phyloP scores from a whole-genome alignment of 2,888 invertebrate species.

The Latheticus oryzae region DNA sequence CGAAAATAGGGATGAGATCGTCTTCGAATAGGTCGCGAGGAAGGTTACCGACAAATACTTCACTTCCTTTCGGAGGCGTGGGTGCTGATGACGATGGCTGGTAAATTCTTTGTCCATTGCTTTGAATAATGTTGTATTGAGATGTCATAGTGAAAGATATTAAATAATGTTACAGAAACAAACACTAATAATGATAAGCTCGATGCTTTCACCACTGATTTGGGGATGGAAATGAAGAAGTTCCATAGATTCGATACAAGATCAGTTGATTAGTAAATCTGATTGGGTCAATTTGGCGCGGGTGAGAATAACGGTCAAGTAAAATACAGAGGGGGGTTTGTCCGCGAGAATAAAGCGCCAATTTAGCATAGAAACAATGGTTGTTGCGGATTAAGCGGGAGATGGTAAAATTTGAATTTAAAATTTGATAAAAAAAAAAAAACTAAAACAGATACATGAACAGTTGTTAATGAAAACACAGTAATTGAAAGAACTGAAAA shows the following conservation, averaged over 20 bases:
- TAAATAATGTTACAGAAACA: slow-evolving; percentile 35
- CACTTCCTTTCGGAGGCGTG: slow-evolving; percentile 75
- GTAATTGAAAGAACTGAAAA: too few relatives aligned
- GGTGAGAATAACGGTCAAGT: slow-evolving; percentile 3
- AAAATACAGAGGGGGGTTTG: too few relatives aligned
- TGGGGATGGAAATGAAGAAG: slow-evolving; percentile 1
- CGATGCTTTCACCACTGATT: slow-evolving; percentile 9
- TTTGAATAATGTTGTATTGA: slow-evolving; percentile 69
- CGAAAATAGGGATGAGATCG: slow-evolving; percentile 78
- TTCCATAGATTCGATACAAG: background rate
- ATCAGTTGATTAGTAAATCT: background rate
- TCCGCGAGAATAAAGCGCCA: too few relatives aligned
- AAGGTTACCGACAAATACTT: slow-evolving; percentile 82
- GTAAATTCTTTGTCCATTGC: slow-evolving; percentile 81
- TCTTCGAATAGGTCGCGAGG: slow-evolving; percentile 83
- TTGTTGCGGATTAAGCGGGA: too few relatives aligned
- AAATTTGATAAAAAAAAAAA: too few relatives aligned
- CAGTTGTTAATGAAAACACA: too few relatives aligned
- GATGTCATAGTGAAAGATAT: slow-evolving; percentile 11
- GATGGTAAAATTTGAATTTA: too few relatives aligned
- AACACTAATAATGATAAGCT: too few relatives aligned
- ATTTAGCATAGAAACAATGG: too few relatives aligned
- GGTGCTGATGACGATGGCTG: slow-evolving; percentile 73
- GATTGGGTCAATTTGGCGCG: slow-evolving; percentile 19
- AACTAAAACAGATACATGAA: too few relatives aligned